phyloP scores from a whole-genome alignment of 30 jellyfish, hydroid and myxozoan species.

The Cassiopea xamachana region DNA sequence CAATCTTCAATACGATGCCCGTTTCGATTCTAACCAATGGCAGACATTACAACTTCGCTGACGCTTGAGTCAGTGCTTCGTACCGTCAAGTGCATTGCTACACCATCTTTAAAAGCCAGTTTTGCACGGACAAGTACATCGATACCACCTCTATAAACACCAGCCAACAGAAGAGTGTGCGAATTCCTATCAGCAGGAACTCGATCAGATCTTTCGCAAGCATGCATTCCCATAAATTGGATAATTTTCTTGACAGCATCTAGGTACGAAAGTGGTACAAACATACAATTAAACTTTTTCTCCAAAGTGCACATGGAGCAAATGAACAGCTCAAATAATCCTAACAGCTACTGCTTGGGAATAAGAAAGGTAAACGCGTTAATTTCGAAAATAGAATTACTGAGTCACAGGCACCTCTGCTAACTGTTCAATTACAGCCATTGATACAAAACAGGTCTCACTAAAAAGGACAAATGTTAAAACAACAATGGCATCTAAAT shows the following conservation, averaged over 20 bases:
- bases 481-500: too few relatives aligned
- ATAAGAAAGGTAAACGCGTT: too few relatives aligned
- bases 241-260: conserved; percentile 96
- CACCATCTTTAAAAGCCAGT: conserved; percentile 94
- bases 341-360: neutral
- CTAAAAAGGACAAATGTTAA: too few relatives aligned
- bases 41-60: conserved; percentile 97
- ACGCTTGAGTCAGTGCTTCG: conserved; percentile 91
- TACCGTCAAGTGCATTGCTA: conserved; percentile 96
- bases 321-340: neutral
- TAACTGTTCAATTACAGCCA: too few relatives aligned
- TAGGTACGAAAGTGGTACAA: conserved; percentile 11
- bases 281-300: too few relatives aligned
- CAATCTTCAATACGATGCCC: neutral
- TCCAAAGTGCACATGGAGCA: neutral
- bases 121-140: conserved; percentile 96
- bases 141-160: conserved; percentile 97
- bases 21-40: conserved; percentile 76
- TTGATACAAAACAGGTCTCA: too few relatives aligned
- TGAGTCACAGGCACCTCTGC: too few relatives aligned
- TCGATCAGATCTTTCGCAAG: conserved; percentile 98
- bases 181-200: conserved; percentile 91
- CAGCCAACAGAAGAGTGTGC: conserved; percentile 96
- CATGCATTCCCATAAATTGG: conserved; percentile 95
- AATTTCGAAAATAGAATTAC: too few relatives aligned